These are phyloP conservation scores for Ptychobarbus kaznakovi DNA, from an alignment of 2,797 vertebrate genomes.

Conservation along the genomic window DNA sequence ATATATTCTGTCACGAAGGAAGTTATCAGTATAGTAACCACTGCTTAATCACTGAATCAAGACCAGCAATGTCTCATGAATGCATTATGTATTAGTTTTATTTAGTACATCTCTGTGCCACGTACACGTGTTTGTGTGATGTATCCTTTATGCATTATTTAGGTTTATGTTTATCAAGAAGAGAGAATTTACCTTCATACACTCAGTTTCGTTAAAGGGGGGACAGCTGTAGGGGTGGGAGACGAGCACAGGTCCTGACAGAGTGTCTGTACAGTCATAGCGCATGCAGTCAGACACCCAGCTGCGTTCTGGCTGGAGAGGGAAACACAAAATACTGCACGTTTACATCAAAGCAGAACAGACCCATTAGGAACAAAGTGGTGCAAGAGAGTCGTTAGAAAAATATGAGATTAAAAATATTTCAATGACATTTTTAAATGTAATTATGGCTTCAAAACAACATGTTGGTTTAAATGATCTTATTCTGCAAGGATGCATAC, in stretches of 20 bases:
- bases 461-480: neutral
- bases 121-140: neutral
- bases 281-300: constrained; percentile 91
- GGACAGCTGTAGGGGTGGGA: constrained; percentile 91
- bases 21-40: neutral
- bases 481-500: neutral
- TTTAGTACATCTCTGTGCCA: neutral
- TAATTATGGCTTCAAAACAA: neutral
- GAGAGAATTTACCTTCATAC: constrained; percentile 87
- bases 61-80: neutral
- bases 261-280: constrained; percentile 87
- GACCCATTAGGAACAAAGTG: neutral
- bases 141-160: neutral
- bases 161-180: neutral
- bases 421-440: neutral
- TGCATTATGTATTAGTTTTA: neutral
- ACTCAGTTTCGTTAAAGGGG: constrained; percentile 94
- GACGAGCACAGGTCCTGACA: constrained; percentile 87
- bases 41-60: neutral
- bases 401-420: neutral
- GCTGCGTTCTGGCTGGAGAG: constrained; percentile 84
- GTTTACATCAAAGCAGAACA: constrained; percentile 2
- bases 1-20: neutral
- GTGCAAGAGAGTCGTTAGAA: neutral
- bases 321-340: neutral